These are phyloP conservation scores for Varanus salvator DNA, from an alignment of 2,113 vertebrate species.

Conservation along the genomic window DNA sequence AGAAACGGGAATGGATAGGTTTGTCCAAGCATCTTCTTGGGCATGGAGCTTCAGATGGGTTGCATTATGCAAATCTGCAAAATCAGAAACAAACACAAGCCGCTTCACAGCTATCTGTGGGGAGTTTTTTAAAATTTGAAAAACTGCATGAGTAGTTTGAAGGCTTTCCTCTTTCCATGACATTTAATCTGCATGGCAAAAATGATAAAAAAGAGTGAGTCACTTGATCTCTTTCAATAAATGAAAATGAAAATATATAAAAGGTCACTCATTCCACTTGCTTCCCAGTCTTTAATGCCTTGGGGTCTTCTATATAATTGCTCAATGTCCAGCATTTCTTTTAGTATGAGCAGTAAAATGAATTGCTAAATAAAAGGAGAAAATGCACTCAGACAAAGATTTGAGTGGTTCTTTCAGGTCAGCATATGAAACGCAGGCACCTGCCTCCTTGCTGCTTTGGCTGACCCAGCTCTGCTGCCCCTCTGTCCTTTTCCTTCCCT, in stretches of 20 bases:
- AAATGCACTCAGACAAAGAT: not conserved
- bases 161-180: not conserved
- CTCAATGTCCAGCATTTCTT: not conserved
- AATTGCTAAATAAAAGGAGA: not conserved
- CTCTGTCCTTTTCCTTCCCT: too few species aligned
- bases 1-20: too few species aligned
- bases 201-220: not conserved
- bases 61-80: not conserved
- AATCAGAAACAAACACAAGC: not conserved
- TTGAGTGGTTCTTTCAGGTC: not conserved
- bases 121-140: not conserved
- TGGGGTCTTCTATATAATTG: slow-evolving; percentile 2
- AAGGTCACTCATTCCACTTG: slow-evolving; percentile 3
- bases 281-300: slow-evolving; percentile 2
- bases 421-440: not conserved
- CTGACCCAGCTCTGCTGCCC: not conserved
- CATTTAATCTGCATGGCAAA: slow-evolving; percentile 26
- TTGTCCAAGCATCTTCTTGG: not conserved
- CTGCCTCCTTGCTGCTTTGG: not conserved
- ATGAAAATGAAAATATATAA: not conserved
- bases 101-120: not conserved
- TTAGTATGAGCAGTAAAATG: not conserved
- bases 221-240: slow-evolving; percentile 11
- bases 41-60: not conserved
- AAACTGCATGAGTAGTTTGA: slow-evolving; percentile 6